phyloP scores from a whole-genome alignment of 2,113 vertebrate species.

The Willisornis vidua region DNA sequence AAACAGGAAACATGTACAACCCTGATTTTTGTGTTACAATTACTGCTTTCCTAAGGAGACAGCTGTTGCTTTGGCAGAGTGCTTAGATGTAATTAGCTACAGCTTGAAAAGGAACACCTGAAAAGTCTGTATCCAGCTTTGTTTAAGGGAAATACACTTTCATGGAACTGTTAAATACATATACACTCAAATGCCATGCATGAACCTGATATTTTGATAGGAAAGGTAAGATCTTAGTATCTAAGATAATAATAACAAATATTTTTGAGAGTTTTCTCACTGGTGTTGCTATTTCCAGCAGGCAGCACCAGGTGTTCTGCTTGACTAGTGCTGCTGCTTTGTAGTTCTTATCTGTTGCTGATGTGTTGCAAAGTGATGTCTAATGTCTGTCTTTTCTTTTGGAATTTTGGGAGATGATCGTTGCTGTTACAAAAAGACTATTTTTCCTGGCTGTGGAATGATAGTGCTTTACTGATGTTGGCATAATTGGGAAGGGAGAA shows the following conservation, averaged over 20 bases:
- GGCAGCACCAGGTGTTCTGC: neutral
- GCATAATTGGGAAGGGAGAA: neutral
- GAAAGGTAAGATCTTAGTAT: neutral
- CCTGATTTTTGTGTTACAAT: neutral
- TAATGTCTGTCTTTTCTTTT: neutral
- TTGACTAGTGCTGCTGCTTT: neutral
- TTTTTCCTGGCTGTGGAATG: neutral
- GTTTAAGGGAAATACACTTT: neutral
- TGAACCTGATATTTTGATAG: neutral
- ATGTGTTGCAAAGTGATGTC: neutral
- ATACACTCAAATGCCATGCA: neutral
- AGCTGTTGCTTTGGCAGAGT: neutral
- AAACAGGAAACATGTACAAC: slow-evolving; percentile 7
- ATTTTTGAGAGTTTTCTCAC: neutral
- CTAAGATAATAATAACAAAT: neutral
- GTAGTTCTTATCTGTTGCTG: neutral
- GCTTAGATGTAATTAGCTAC: neutral
- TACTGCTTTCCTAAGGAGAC: neutral
- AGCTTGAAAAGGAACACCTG: slow-evolving; percentile 1
- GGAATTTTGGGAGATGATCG: neutral
- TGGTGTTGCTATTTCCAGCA: neutral
- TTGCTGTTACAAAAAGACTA: neutral
- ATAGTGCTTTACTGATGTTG: neutral
- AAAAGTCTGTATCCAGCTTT: neutral
- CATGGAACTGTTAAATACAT: neutral